These are phyloP conservation scores for Idris sp. DNA, from an alignment of 1,140 invertebrate species.

Conservation along the genomic window DNA sequence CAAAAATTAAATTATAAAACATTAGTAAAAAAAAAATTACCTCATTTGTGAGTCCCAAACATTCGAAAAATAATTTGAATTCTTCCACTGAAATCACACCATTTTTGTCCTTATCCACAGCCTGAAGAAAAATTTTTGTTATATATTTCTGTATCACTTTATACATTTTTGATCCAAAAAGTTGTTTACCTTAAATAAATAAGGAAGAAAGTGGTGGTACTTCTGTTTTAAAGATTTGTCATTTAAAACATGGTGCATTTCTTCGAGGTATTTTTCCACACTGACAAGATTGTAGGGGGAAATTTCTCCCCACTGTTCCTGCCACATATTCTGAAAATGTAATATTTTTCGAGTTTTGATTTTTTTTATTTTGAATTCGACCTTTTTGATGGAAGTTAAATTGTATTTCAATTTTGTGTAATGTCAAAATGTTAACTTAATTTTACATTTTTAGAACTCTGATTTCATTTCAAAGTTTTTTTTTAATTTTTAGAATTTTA, in stretches of 20 bases:
- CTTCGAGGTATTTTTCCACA: conserved; percentile 87
- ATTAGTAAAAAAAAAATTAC: conserved; percentile 72
- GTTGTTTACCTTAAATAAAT: conserved; percentile 88
- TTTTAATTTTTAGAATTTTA: too few relatives aligned
- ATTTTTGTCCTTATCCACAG: conserved; percentile 88
- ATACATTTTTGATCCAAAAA: too few relatives aligned
- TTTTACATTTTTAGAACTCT: too few relatives aligned
- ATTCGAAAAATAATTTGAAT: conserved; percentile 89
- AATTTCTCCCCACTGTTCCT: conserved; percentile 89
- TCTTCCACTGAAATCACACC: conserved; percentile 88
- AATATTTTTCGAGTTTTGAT: too few relatives aligned
- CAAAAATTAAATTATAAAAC: too few relatives aligned
- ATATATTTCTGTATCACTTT: too few relatives aligned
- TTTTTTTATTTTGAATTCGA: too few relatives aligned
- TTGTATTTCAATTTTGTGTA: too few relatives aligned
- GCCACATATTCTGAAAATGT: conserved; percentile 84
- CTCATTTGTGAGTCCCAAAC: conserved; percentile 85
- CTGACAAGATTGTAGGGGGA: conserved; percentile 88
- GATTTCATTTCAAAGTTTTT: too few relatives aligned
- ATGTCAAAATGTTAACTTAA: too few relatives aligned
- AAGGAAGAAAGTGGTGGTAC: conserved; percentile 86
- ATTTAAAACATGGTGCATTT: conserved; percentile 89
- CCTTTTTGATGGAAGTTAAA: too few relatives aligned
- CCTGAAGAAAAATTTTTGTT: conserved; percentile 76
- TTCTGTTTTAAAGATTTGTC: conserved; percentile 85